Base-by-base conservation (phyloP, 2,888 invertebrate species). In the Campoplex capitator region DNA sequence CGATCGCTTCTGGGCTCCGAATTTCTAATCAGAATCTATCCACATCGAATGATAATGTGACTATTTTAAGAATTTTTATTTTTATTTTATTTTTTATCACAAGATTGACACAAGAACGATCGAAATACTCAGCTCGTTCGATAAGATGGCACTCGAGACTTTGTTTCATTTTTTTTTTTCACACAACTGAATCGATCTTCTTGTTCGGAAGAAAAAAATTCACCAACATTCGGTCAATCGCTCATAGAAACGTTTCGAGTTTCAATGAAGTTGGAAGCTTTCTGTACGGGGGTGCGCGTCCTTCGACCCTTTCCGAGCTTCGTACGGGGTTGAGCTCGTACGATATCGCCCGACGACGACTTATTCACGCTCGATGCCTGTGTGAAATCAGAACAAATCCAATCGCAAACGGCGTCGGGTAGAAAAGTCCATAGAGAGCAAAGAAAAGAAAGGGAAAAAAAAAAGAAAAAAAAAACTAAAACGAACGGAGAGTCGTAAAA, bases 351-450 rank as follows among this genome's bases (percentile, higher is more conserved):
- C 83, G 77, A 35, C n/a, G 75, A 23, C 67, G 76, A 45, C 76
- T 76, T 83, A 81, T 89, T 89, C 88, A 89, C 90, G 90, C 89
- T 90, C 86, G 89, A 74, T 88, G 90, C 88, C 76, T 89, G 90
- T 89, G 91, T 91, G 91, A 92, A 93, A 93, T 93, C 92, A 92
- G 92, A 84, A 93, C 92, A 92, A 93, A 94, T 94, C 93, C 91
- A 92, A 93, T 93, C 89, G 88, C 80, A 88, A 87, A 85, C 88
- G 89, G 89, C 88, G 87, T 87, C 84, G 80, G 76, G 81, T 83
- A 75, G 45, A 56, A 71, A 79, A 76, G 76, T 85, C 81, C 82
- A 86, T 73, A 79, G 56, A 54, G 58, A 81, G 82, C n/a, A n/a
- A n/a, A n/a, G n/a, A n/a, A n/a, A n/a, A n/a, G n/a, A n/a, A n/a